Base-by-base conservation (phyloP, 2,888 invertebrate species). In the Agrilus mali region DNA sequence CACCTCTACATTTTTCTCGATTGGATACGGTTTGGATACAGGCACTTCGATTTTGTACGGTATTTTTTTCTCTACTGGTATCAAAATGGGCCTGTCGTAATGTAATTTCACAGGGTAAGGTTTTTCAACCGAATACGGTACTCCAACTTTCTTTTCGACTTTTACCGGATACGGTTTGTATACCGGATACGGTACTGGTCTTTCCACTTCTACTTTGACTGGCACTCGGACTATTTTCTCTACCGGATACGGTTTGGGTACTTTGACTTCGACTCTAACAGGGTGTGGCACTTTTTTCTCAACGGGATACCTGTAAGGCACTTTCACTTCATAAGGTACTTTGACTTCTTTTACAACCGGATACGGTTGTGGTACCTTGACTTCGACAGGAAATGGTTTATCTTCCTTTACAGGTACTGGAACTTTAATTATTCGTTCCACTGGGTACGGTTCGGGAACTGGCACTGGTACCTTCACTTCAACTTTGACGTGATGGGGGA, bases 331-430 rank as follows among this genome's bases (percentile, higher is more conserved):
- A 2, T 79, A 75, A 46, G 81, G 80, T 44, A 76, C 74, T 31
- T 74, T 77, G 43, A 84, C 73, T 55, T 79, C 78, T 50, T 72
- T 74, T 49, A 70, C 70, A 7, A 84, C 76, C n/a, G 85, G 85
- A 60, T 80, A 80, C 4, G 84, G 82, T 43, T 80, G 77, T 32
- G 83, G 80, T 22, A 85, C 76, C 53, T 81, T 80, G 1, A 85
- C 79, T 38, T 77, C 74, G 4, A 82, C 73, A 8, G 85, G 82
- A 55, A 82, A 80, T 0, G 70, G 72, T 41, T 70, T 65, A 22
- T 74, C 73, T 2, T 74, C 69, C 12, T 67, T 67, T 7, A 74
- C 72, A 55, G 82, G 76, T 2, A 85, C 75, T 33, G 75, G 76
- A 51, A 77, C 76, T 1, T 80, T 83, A 0, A 84, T 77, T 50